Evolutionary conservation across 2,797 vertebrate genomes (phyloP).

Genomic region (Galaxias olidus): DNA sequence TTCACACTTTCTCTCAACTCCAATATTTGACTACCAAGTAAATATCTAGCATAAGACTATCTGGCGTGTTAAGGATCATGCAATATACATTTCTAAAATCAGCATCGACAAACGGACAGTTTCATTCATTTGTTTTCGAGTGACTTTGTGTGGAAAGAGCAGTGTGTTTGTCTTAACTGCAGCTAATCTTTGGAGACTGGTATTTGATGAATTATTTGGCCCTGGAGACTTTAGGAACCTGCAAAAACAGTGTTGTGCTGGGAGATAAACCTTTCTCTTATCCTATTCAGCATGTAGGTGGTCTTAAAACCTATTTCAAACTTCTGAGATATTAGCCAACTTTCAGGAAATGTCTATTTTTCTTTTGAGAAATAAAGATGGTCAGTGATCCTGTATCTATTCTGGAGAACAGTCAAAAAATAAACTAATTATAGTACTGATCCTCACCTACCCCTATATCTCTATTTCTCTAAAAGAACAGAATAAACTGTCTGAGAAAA

Average conservation of each 20-base stretch:
- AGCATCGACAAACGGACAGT: background rate
- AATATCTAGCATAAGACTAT: too few relatives aligned
- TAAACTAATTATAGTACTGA: too few relatives aligned
- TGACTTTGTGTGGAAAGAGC: background rate
- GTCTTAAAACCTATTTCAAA: too few relatives aligned
- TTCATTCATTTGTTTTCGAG: slow-evolving; percentile 18
- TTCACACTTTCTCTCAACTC: too few relatives aligned
- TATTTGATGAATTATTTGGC: slow-evolving; percentile 41
- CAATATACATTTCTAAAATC: background rate
- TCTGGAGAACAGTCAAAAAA: too few relatives aligned
- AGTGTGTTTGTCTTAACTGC: slow-evolving; percentile 40
- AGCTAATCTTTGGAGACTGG: slow-evolving; percentile 26
- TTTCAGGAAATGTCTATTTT: too few relatives aligned
- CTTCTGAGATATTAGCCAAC: too few relatives aligned
- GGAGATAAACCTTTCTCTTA: slow-evolving; percentile 1
- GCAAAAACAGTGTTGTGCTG: slow-evolving; percentile 38
- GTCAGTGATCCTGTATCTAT: too few relatives aligned
- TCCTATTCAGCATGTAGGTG: background rate
- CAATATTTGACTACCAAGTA: too few relatives aligned
- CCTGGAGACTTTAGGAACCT: slow-evolving; percentile 23
- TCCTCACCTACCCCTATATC: background rate
- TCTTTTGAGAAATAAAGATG: too few relatives aligned
- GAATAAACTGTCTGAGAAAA: slow-evolving; percentile 5
- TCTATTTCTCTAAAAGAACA: background rate
- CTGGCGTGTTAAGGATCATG: too few relatives aligned